A percentile compares a stretch with the other conserved stretches of the same genome.
phyloP scores from a whole-genome alignment of 2,888 invertebrate genomes.

The Helobdella robusta region DNA sequence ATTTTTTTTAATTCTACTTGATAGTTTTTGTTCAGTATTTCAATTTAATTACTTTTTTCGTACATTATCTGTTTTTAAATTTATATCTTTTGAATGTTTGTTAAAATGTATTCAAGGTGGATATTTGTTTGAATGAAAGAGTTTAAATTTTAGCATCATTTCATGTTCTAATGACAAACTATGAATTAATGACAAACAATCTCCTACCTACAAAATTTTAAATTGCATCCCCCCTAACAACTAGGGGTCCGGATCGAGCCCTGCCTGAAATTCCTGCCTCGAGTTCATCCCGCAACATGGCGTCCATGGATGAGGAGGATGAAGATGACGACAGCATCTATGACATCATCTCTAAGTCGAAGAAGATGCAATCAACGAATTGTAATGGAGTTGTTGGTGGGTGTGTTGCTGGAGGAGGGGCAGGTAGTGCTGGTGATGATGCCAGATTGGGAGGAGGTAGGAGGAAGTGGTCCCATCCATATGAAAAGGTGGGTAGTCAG shows the following conservation, averaged over 20 bases:
- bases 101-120: not conserved
- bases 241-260: conserved; percentile 29
- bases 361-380: conserved; percentile 7
- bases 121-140: not conserved
- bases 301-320: conserved; percentile 29
- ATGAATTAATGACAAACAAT: too few species aligned
- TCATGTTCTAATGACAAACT: too few species aligned
- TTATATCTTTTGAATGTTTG: not conserved
- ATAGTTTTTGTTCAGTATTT: too few species aligned
- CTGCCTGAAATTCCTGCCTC: conserved; percentile 32
- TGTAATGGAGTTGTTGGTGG: too few species aligned
- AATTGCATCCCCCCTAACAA: too few species aligned
- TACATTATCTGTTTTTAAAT: conserved; percentile 1
- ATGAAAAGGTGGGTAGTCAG: conserved; percentile 30
- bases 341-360: conserved; percentile 30
- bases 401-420: not conserved
- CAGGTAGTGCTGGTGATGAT: not conserved
- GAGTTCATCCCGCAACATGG: not conserved
- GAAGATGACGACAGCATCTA: conserved; percentile 30
- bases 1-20: not conserved
- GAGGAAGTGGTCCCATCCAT: conserved; percentile 23
- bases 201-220: too few species aligned
- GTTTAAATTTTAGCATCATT: too few species aligned
- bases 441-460: too few species aligned
- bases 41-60: not conserved